phyloP scores from a whole-genome alignment of 2,797 vertebrate species.

The Myotis pilosus region DNA sequence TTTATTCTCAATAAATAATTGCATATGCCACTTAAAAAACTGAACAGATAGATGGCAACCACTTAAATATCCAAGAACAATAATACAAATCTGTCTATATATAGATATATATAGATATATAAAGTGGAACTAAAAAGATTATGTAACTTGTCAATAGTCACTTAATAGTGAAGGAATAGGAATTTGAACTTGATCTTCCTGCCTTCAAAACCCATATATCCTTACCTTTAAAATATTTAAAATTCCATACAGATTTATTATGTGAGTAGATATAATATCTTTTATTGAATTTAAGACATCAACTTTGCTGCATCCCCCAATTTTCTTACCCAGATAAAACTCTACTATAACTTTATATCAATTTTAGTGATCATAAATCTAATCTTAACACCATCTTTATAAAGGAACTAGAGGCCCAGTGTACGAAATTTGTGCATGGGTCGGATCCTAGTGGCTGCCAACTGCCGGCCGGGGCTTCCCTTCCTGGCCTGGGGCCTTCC shows the following conservation, averaged over 20 bases:
- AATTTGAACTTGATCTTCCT: not conserved
- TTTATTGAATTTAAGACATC: not conserved
- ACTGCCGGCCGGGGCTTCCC: too few relatives aligned
- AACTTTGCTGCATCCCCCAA: not conserved
- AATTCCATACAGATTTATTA: not conserved
- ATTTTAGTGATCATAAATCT: not conserved
- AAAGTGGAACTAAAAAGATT: not conserved
- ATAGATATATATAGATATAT: not conserved
- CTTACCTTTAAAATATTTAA: not conserved
- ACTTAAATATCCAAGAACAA: not conserved
- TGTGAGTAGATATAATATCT: not conserved
- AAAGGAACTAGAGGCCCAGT: not conserved
- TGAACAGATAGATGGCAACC: not conserved
- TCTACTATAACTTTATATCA: not conserved
- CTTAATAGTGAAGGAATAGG: not conserved
- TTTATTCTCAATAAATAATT: not conserved
- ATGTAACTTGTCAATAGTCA: not conserved
- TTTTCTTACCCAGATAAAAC: not conserved
- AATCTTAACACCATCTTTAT: not conserved
- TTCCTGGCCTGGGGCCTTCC: too few relatives aligned
- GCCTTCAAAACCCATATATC: not conserved
- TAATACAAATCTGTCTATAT: not conserved
- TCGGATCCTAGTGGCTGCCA: too few relatives aligned
- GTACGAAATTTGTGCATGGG: too few relatives aligned
- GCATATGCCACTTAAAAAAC: not conserved